These are phyloP conservation scores for Lacerta viridis DNA, from an alignment of 2,797 vertebrate species.

Conservation along the genomic window DNA sequence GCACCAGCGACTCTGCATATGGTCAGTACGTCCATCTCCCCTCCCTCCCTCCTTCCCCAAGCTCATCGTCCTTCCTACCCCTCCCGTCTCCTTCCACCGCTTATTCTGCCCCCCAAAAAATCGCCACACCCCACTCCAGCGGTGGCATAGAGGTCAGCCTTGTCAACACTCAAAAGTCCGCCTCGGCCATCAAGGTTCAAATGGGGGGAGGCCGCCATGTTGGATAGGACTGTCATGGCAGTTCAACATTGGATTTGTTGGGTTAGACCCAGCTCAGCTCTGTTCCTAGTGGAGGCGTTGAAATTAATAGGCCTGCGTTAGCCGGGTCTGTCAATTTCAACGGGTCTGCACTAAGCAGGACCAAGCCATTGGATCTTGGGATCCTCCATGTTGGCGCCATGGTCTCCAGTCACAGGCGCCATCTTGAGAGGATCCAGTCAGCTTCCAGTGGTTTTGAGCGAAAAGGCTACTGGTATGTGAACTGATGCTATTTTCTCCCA, in stretches of 20 bases:
- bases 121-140: not conserved
- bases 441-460: not conserved
- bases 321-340: no score
- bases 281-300: no score
- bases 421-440: not conserved
- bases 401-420: no score
- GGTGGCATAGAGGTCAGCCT: not conserved
- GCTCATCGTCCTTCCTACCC: not conserved
- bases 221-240: not conserved
- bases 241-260: not conserved
- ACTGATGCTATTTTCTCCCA: not conserved
- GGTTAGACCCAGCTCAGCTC: not conserved
- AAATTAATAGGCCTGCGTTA: no score
- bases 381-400: no score
- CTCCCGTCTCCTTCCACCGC: not conserved
- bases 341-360: no score
- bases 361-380: not conserved
- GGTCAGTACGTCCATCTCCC: constrained; percentile 82
- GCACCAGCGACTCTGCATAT: constrained; percentile 86
- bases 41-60: not conserved
- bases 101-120: not conserved
- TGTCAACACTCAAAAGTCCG: not conserved
- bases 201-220: not conserved
- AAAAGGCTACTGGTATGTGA: no score
- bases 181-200: no score